Evolutionary conservation across 2,888 invertebrate species (phyloP), one percentile per base, ranked within the genome.

Genomic region (Volucella inanis): DNA sequence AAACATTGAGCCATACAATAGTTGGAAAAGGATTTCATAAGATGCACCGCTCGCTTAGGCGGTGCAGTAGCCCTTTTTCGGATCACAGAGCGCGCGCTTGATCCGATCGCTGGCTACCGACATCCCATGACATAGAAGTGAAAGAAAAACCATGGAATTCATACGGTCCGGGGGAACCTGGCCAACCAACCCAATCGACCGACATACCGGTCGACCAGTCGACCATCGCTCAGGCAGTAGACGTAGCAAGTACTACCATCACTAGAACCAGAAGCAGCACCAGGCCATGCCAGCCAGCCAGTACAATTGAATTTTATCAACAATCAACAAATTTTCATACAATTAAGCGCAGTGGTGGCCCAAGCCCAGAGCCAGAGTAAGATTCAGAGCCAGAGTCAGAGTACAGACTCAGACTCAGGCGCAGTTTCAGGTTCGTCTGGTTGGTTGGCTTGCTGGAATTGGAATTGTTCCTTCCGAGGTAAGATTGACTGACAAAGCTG

Each of bases 241-340:
- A 59, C 15, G 68, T 41, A 57, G 39, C 64, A 49, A 50, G 18
- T 62, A 61, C 22, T 38, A 62, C 11, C 62, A 64, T 11, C 70
- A 70, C 8, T 15, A 43, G 68, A 38, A 31, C n/a, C 31, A 55
- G 55, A 55, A 59, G 39, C 57, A 41, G 54, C 31, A 59, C 52
- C 31, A 6, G 31, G 31, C 31, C 31, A 31, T 31, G 6, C 31
- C 31, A 31, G 31, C 31, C 31, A 31, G 31, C 31, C 77, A 81
- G 71, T 72, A 88, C 87, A 88, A 88, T 87, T 85, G 88, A 87
- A 88, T 87, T 87, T 88, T 87, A 88, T 88, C 88, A 88, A 88
- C 87, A 88, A 88, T 88, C 88, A 88, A 88, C 87, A 88, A 88
- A 88, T 88, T 88, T 88, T 88, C 87, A 88, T 88, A 88, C 88